Percentiles rank a stretch among this genome's conserved stretches.
phyloP scores from a whole-genome alignment of 2,888 invertebrate genomes.

The Pristionchus arcanus region DNA sequence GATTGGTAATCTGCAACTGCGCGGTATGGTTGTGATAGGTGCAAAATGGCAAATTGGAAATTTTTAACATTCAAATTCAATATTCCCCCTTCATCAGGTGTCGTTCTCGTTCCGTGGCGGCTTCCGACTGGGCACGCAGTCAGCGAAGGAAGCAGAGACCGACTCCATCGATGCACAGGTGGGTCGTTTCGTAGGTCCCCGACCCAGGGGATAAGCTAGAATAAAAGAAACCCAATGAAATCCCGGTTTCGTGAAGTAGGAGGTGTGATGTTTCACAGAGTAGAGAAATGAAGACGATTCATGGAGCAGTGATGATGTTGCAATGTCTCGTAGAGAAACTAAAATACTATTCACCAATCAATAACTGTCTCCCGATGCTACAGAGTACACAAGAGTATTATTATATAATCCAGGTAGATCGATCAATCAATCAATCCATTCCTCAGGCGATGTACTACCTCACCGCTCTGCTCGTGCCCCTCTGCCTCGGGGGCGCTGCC shows the following conservation, averaged over 20 bases:
- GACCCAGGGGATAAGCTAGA: no score
- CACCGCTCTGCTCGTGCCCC: constrained; percentile 91
- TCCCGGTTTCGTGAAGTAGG: background rate
- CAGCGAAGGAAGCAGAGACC: constrained; percentile 88
- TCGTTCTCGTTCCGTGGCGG: constrained; percentile 61
- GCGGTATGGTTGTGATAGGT: background rate
- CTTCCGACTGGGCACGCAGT: constrained; percentile 80
- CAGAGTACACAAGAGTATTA: no score
- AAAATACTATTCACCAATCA: no score
- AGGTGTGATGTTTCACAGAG: background rate
- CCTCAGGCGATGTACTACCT: constrained; percentile 92
- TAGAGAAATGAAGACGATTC: background rate
- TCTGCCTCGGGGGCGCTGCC: constrained; percentile 90
- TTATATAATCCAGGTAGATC: background rate
- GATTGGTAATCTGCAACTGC: no score
- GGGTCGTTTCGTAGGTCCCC: background rate
- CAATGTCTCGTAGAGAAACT: background rate
- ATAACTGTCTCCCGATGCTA: no score
- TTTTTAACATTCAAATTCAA: background rate
- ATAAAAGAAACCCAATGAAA: no score
- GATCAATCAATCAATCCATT: background rate
- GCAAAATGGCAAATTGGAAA: no score
- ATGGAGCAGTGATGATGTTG: background rate
- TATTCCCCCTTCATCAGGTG: constrained; percentile 57
- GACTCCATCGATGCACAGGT: constrained; percentile 87